A percentile compares a stretch with the other conserved stretches of the same genome.
These are phyloP conservation scores for Diplazon laetatorius DNA, from an alignment of 2,888 invertebrate species.

Conservation along the genomic window DNA sequence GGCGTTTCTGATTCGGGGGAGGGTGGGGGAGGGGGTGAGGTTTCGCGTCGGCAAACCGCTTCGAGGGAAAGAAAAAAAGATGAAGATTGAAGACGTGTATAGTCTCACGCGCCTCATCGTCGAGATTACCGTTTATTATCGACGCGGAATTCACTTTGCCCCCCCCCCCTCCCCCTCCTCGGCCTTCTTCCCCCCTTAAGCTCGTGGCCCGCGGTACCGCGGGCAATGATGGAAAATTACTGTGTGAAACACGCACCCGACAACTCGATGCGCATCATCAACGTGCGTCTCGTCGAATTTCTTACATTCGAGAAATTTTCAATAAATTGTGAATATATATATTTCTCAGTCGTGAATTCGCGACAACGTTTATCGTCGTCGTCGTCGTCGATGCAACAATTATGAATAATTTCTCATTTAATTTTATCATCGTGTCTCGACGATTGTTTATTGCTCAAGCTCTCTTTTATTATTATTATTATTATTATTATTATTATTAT, in stretches of 20 bases:
- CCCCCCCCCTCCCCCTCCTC: too few relatives aligned
- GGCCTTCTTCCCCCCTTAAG: too few relatives aligned
- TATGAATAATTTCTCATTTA: constrained; percentile 23
- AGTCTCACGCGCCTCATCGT: constrained; percentile 41
- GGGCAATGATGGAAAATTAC: constrained; percentile 59
- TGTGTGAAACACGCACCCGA: constrained; percentile 31
- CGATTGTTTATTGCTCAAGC: too few relatives aligned
- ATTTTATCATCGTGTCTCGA: too few relatives aligned
- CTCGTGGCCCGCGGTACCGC: constrained; percentile 7
- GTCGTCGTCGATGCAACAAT: constrained; percentile 23
- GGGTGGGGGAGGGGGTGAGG: too few relatives aligned
- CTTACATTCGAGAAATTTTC: constrained; percentile 10
- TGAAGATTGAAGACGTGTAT: neutral
- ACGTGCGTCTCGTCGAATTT: too few relatives aligned
- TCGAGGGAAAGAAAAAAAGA: neutral
- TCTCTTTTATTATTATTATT: too few relatives aligned
- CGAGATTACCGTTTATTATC: constrained; percentile 58
- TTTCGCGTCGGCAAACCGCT: neutral
- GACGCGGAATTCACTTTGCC: constrained; percentile 51
- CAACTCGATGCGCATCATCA: neutral
- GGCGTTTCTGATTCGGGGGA: too few relatives aligned
- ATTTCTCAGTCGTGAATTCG: constrained; percentile 7
- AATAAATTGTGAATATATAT: constrained; percentile 6
- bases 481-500: too few relatives aligned
- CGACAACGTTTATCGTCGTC: too few relatives aligned